A percentile compares a stretch with the other conserved stretches of the same genome.
Conservation (phyloP, 2,113 vertebrate species). For the Ciconia stormi region DNA sequence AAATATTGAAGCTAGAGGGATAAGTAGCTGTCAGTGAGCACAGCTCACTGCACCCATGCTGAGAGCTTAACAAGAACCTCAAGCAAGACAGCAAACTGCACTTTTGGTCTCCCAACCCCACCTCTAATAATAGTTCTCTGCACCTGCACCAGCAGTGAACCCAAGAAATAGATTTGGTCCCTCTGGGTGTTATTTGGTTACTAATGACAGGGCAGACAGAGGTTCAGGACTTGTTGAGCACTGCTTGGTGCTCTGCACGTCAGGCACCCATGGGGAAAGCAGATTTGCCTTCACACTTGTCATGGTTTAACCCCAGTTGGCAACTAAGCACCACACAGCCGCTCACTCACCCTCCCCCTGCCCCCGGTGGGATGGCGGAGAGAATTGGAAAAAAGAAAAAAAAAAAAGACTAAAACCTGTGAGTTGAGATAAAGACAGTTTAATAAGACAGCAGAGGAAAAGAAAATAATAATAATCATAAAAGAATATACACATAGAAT, state of each 20-base stretch:
- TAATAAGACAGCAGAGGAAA: too few species aligned
- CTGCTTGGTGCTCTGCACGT: background rate
- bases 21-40: background rate
- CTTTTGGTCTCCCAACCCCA: background rate
- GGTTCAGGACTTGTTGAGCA: background rate
- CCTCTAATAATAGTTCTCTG: background rate
- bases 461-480: too few species aligned
- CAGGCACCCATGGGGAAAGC: background rate
- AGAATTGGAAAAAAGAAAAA: too few species aligned
- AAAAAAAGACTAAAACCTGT: too few species aligned
- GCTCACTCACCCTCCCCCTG: too few species aligned
- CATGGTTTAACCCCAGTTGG: too few species aligned
- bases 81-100: background rate
- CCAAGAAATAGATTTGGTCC: background rate
- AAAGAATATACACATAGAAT: too few species aligned
- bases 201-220: background rate
- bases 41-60: background rate
- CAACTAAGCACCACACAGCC: too few species aligned
- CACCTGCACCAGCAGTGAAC: background rate
- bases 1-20: constrained; percentile 14
- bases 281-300: background rate
- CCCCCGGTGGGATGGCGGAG: too few species aligned
- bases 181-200: background rate
- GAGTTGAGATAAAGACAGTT: too few species aligned
- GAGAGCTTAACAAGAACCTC: constrained; percentile 23